Conservation (phyloP, 2,113 vertebrate genomes). For the Panthera leo region DNA sequence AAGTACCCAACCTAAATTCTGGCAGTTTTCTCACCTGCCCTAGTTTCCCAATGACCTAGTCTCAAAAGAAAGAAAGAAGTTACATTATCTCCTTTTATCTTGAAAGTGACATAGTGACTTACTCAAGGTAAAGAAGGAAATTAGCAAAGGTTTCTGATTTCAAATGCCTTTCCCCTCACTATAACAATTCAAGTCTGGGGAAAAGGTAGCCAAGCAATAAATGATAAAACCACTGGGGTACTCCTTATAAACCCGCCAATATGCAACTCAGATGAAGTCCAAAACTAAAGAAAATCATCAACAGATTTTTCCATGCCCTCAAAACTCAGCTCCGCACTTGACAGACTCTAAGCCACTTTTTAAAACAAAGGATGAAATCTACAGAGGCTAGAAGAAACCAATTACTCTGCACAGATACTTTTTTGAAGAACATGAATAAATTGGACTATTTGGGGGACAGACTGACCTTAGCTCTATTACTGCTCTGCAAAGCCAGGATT, state of each 20-base stretch:
- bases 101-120: neutral
- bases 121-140: neutral
- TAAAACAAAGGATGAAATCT: constrained; percentile 58
- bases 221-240: neutral
- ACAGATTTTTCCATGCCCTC: constrained; percentile 52
- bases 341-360: neutral
- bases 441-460: constrained; percentile 31
- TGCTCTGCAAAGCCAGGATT: constrained; percentile 44
- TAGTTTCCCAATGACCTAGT: neutral
- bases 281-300: neutral
- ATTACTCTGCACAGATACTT: constrained; percentile 51
- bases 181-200: neutral
- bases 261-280: neutral
- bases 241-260: neutral
- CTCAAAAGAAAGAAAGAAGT: neutral
- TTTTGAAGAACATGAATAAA: constrained; percentile 66
- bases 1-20: neutral
- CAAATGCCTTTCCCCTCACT: neutral
- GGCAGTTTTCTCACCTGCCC: neutral
- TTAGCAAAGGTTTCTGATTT: neutral
- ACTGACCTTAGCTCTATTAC: constrained; percentile 44
- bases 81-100: neutral
- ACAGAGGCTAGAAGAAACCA: constrained; percentile 47
- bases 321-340: constrained; percentile 40
- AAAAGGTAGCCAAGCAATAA: neutral